These are phyloP conservation scores for Danio aesculapii DNA, from an alignment of 2,797 vertebrate genomes.

Conservation along the genomic window DNA sequence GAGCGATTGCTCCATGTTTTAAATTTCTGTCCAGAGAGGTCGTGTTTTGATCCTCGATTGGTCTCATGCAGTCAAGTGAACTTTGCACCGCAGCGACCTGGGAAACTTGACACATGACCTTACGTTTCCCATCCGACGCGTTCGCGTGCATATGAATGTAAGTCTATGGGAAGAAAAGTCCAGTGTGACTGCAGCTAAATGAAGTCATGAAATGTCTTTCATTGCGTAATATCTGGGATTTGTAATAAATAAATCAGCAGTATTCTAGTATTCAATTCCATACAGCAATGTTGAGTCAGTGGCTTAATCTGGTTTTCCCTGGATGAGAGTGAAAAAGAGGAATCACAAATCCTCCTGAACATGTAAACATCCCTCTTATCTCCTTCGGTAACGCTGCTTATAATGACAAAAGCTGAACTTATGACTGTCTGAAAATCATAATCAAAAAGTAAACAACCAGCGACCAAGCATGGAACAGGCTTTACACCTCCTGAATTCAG, in stretches of 20 bases:
- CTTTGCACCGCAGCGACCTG: no score
- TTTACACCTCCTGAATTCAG: slow-evolving; percentile 26
- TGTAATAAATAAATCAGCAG: neutral
- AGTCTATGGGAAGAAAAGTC: no score
- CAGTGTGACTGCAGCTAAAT: no score
- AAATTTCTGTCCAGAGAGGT: no score
- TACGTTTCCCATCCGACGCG: no score
- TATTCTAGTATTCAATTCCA: slow-evolving; percentile 2
- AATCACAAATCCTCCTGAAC: slow-evolving; percentile 25
- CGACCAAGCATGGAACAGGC: slow-evolving; percentile 19
- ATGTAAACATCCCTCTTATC: slow-evolving; percentile 40
- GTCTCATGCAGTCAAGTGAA: no score
- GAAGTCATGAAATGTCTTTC: neutral
- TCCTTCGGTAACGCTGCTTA: slow-evolving; percentile 15
- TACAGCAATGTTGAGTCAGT: slow-evolving; percentile 2
- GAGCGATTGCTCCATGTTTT: no score
- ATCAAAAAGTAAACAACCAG: slow-evolving; percentile 30
- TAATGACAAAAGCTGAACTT: slow-evolving; percentile 51
- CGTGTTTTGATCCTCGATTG: no score
- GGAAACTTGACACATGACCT: no score
- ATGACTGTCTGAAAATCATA: slow-evolving; percentile 37
- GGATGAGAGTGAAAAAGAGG: slow-evolving; percentile 10
- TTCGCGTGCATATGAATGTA: no score
- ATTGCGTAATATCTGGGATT: slow-evolving; percentile 17
- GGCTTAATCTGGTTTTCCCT: slow-evolving; percentile 22